Evolutionary conservation across 2,113 vertebrate species (phyloP).

Genomic region (Toxostoma redivivum): DNA sequence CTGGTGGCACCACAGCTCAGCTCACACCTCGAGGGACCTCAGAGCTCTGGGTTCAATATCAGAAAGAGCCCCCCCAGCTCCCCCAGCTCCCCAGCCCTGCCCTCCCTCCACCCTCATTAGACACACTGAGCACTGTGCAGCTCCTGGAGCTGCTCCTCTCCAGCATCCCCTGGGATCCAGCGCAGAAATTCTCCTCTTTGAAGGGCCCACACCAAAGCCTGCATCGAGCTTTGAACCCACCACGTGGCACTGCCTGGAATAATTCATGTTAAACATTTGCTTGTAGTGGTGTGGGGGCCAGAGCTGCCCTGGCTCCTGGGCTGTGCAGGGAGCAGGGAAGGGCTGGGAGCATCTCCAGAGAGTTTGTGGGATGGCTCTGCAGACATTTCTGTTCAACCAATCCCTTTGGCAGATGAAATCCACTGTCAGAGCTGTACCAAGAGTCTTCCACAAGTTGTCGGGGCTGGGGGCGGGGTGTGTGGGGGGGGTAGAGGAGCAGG

Average conservation of each 20-base stretch:
- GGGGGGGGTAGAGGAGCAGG: background rate
- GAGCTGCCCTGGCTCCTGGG: background rate
- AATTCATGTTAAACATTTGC: background rate
- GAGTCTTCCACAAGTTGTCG: background rate
- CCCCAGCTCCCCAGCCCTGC: background rate
- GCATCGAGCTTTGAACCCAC: background rate
- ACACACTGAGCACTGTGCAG: fast-evolving
- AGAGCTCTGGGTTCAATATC: background rate
- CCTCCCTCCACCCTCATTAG: background rate
- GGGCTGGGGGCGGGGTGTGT: background rate
- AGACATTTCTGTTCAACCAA: background rate
- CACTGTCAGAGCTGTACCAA: fast-evolving
- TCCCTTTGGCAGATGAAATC: background rate
- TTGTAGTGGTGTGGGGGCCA: fast-evolving
- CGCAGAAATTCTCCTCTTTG: constrained; percentile 6
- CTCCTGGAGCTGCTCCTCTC: background rate
- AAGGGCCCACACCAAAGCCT: constrained; percentile 35
- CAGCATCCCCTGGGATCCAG: background rate
- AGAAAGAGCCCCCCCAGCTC: background rate
- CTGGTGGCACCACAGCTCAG: background rate
- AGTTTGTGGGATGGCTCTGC: background rate
- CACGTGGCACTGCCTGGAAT: background rate
- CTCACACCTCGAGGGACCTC: fast-evolving
- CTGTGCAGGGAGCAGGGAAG: background rate
- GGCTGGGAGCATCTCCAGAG: fast-evolving